Evolutionary conservation across 2,113 vertebrate species (phyloP).

Genomic region (Carollia perspicillata): DNA sequence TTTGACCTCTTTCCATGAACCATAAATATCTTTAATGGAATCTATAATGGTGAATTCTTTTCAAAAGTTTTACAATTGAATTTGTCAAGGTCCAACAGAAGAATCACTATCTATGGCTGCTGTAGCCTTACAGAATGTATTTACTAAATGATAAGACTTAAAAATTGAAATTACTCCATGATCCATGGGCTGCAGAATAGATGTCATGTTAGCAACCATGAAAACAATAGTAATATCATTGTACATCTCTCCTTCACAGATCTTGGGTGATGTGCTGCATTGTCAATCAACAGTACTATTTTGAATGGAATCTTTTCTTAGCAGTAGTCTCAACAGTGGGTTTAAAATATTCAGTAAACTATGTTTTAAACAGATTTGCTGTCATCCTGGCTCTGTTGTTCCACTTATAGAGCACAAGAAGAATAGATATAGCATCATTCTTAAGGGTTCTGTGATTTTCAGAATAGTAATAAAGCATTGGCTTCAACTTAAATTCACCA

Average conservation of each 20-base stretch:
- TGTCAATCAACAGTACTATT: neutral
- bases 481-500: neutral
- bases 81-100: neutral
- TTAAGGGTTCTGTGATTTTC: neutral
- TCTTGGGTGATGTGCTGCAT: neutral
- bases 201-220: neutral
- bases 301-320: neutral
- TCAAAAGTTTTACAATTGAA: neutral
- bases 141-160: neutral
- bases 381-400: neutral
- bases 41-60: neutral
- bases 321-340: neutral
- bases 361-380: neutral
- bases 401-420: neutral
- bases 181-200: neutral
- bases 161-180: neutral
- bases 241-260: neutral
- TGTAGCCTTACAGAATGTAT: neutral
- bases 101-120: neutral
- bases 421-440: neutral
- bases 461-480: neutral
- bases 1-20: neutral
- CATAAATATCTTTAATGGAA: neutral
- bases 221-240: neutral
- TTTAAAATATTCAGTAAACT: neutral